phyloP scores from a whole-genome alignment of 2,113 vertebrate species.

The Barnardius zonarius region DNA sequence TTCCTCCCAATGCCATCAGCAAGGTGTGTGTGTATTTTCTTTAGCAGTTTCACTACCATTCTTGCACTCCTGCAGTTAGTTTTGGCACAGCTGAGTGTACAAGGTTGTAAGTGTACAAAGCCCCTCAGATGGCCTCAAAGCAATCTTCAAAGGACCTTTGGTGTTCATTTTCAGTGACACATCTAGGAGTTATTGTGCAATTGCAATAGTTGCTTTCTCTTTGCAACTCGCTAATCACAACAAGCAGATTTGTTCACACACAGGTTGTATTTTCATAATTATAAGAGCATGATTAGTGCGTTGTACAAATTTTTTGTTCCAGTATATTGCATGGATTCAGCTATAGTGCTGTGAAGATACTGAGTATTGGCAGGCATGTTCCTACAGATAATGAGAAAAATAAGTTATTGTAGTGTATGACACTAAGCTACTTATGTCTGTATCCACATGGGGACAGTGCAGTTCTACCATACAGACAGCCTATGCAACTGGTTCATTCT shows the following conservation, averaged over 20 bases:
- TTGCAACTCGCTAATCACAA: neutral
- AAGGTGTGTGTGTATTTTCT: neutral
- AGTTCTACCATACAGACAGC: neutral
- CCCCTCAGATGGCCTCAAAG: neutral
- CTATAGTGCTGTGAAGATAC: neutral
- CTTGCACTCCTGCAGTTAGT: neutral
- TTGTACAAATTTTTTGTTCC: neutral
- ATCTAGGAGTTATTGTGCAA: neutral
- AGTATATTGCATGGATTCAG: neutral
- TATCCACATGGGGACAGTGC: conserved; percentile 26
- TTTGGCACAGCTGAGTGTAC: neutral
- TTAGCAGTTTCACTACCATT: neutral
- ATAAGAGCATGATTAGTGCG: neutral
- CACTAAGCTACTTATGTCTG: neutral
- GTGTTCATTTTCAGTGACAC: neutral
- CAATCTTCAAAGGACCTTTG: neutral
- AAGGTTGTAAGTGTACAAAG: neutral
- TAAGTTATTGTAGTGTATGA: neutral
- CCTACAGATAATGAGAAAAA: neutral
- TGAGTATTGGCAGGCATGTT: neutral
- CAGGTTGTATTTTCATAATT: neutral
- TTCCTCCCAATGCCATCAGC: neutral
- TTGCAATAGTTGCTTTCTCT: neutral
- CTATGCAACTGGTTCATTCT: neutral
- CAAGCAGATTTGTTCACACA: neutral